Base-by-base conservation (phyloP, 1,140 invertebrate genomes). In the Drosophila funebris region DNA sequence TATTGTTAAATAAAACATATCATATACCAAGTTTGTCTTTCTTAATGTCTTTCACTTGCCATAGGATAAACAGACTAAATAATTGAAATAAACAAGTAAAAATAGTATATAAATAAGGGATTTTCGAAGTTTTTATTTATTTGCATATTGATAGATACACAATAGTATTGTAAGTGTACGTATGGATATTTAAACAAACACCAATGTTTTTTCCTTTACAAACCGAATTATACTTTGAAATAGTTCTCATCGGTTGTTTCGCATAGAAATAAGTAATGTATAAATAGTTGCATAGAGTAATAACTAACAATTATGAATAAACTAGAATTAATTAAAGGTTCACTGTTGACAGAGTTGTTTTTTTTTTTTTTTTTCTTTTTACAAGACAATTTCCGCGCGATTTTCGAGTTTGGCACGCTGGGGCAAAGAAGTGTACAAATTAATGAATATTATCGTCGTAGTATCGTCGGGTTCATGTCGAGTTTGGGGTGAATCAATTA, bases 121-220 rank as follows among this genome's bases (percentile, higher is more conserved):
- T 18, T 54, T 73, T 44, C 43, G 36, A 33, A 73, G 22, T 22
- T 16, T 29, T 74, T 41, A 70, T 64, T 71, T 79, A 68, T 78
- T 64, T 75, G 60, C 58, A 71, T 75, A 70, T 76, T 29, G 50
- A 58, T 70, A 57, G 85, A 64, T 81, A 56, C 64, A 71, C 24
- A 48, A 41, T 53, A 48, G 36, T 53, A 36, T 20, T 33, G 31
- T 37, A 54, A n/a, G 31, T 29, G 24, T 72, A 66, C 44, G 61
- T 58, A 72, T 72, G 62, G 43, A 72, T 81, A 87, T 88, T 88
- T 44, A 61, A 66, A 88, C 82, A 88, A 82, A 87, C 82, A 87
- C 83, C 82, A 87, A 78, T 70, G 70, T 87, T 73, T 84, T 63
- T 81, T 64, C 7, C 63, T 82, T 74, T 63, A 74, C 72, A 62